Evolutionary conservation across 2,888 invertebrate genomes (phyloP), one percentile per base, ranked within the genome.

Genomic region (Agonopterix heracliana): DNA sequence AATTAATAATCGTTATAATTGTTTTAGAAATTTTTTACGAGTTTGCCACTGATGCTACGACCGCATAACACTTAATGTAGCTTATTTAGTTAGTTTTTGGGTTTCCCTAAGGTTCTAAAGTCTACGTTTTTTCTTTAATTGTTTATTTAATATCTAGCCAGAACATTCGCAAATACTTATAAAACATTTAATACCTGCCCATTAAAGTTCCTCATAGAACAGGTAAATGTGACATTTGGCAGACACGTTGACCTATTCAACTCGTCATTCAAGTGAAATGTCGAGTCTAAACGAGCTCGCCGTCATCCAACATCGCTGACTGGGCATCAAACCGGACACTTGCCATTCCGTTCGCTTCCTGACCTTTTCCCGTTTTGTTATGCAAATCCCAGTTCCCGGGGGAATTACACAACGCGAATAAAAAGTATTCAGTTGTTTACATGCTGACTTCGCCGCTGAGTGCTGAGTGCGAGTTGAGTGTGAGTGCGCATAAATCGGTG

Each of bases 321-420:
- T 79, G 69, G 71, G 71, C 85, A 79, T 78, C 80, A 78, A 71
- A 76, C 78, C 76, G 82, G 83, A 83, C 86, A 82, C 84, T 87
- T 86, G 83, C 84, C 82, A 81, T 84, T 83, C 75, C 70, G 74
- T 86, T 84, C 87, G 81, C 84, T 87, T 87, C 74, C 87, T 87
- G 87, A 88, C 88, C 88, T 87, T 82, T 85, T 82, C 84, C 81
- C 79, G 83, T 79, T 85, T 78, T 82, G 86, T 83, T 88, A 88
- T 88, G 88, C 85, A 87, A 88, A 88, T 87, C 76, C 66, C 65
- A 69, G 64, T 69, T 71, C 71, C 71, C 68, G 66, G 79, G 82
- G 85, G 81, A 88, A 84, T 82, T 77, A 76, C 72, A 83, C 70
- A 81, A 79, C 73, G 71, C 68, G 84, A 88, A 86, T 84, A 87